These are phyloP conservation scores for Lagocephalus sceleratus DNA, from an alignment of 2,797 vertebrate genomes.

Conservation along the genomic window DNA sequence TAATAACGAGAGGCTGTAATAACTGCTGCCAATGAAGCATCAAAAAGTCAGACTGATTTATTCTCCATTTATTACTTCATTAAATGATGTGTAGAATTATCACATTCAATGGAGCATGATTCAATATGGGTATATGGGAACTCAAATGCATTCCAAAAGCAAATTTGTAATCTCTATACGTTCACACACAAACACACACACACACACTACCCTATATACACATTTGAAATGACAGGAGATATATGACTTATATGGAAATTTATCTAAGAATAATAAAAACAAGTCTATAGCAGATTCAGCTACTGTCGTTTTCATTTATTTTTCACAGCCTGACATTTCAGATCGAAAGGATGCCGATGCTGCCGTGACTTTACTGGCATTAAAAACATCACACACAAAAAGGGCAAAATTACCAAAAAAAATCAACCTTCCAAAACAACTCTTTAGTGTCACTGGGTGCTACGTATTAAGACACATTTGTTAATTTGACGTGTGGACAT, in stretches of 20 bases:
- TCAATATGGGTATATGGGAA: not conserved
- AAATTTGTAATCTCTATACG: no score
- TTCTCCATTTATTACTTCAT: no score
- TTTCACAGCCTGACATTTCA: slow-evolving; percentile 59
- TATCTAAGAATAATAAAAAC: slow-evolving; percentile 37
- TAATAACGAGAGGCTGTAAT: slow-evolving; percentile 1
- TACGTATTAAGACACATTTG: slow-evolving; percentile 14
- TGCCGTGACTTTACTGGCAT: slow-evolving; percentile 16
- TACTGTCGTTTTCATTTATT: slow-evolving; percentile 41
- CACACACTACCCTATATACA: not conserved
- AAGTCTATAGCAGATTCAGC: slow-evolving; percentile 27
- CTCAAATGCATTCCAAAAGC: not conserved
- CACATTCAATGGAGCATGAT: no score
- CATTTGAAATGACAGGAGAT: slow-evolving; percentile 5
- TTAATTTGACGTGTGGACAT: slow-evolving; percentile 10
- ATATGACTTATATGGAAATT: slow-evolving; percentile 30
- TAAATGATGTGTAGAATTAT: no score
- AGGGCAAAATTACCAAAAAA: slow-evolving; percentile 18
- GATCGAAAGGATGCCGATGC: slow-evolving; percentile 49
- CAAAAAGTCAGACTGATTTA: no score
- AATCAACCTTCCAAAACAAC: slow-evolving; percentile 18
- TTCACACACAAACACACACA: no score
- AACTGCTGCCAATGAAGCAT: not conserved
- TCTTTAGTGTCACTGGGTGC: slow-evolving; percentile 8
- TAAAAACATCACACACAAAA: slow-evolving; percentile 12